Conservation (phyloP, 2,113 vertebrate genomes). For the Illadopsis cleaveri region DNA sequence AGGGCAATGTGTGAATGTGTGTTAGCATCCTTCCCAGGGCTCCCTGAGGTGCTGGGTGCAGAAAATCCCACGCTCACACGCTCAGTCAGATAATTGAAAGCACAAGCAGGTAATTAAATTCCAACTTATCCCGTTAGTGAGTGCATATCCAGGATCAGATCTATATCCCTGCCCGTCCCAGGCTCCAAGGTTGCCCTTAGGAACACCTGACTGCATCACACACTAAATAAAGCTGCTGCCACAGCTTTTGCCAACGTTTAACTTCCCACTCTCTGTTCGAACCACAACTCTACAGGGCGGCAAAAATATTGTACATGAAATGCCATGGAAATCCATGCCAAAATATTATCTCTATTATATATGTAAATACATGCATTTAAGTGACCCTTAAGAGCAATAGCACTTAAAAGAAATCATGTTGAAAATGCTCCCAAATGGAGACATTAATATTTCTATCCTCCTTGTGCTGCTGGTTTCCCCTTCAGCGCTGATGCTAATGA, state of each 20-base stretch:
- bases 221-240: background rate
- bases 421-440: background rate
- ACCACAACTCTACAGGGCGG: background rate
- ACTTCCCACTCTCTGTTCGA: background rate
- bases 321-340: background rate
- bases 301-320: background rate
- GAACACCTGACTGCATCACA: background rate
- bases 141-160: background rate
- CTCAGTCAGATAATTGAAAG: background rate
- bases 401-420: background rate
- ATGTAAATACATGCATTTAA: background rate
- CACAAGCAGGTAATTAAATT: background rate
- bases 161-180: background rate
- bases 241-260: background rate
- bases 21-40: background rate
- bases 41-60: background rate
- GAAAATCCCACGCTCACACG: fast-evolving
- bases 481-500: background rate
- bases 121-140: background rate
- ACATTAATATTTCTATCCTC: background rate
- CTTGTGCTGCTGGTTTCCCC: background rate
- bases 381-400: background rate
- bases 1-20: background rate
- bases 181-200: background rate
- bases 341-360: background rate